Base-by-base conservation (phyloP, 2,113 vertebrate species). In the Anguilla rostrata region DNA sequence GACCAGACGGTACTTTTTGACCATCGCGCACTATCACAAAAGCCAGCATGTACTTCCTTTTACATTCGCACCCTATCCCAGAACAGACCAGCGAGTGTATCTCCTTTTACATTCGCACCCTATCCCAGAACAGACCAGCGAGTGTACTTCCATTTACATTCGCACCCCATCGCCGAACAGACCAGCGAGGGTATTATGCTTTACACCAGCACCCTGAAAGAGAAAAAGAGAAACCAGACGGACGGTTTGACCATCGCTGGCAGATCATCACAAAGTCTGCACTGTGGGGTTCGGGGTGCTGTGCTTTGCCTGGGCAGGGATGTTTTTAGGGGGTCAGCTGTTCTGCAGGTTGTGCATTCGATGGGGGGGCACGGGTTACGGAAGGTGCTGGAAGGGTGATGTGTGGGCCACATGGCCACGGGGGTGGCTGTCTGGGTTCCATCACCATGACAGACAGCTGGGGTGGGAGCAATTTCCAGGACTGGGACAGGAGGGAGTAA, bases 371-470 rank as follows among this genome's bases (percentile, higher is more conserved):
- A 88, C 92, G 94, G 93, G 94, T 53, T 80, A 71, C 60, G 53
- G 87, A 86, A 57, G 46, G 39, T 86, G 79, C 43, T 56, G 81
- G 84, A 41, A 49, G 75, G 87, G 90, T 93, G 93, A 92, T 92
- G 92, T 89, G 89, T 90, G 92, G 94, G 94, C 94, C 96, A 97
- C 95, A 90, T 84, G 88, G 86, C 71, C 87, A 57, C 75, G 87
- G 94, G 94, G 92, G 93, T 94, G 78, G 94, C 92, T 92, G 91
- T 95, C 95, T 96, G 95, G 94, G 94, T 95, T 96, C 92, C 96
- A 93, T 94, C 93, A 91, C 86, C 85, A 89, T 95, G 95, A 96
- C 92, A 94, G 95, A 95, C 95, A 95, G 93, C 91, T 90, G 90
- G 60, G 88, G 5, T 90, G 94, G 90, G 90, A 90, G 93, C 89